These are phyloP conservation scores for Amphimallon solstitiale DNA, from an alignment of 2,888 invertebrate species.

Conservation along the genomic window DNA sequence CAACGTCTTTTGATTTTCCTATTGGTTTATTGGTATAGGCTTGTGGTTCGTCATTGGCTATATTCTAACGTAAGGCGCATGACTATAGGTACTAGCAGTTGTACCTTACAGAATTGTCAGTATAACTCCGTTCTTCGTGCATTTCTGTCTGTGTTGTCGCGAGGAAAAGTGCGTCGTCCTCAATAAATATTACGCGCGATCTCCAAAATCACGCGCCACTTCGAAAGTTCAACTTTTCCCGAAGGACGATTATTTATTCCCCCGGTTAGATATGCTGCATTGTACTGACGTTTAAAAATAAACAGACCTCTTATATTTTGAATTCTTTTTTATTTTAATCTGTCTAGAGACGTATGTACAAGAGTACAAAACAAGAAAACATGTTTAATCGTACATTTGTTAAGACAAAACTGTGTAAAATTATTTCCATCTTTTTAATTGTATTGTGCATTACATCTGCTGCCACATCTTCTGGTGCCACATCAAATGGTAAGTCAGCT, in stretches of 20 bases:
- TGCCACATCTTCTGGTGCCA: constrained; percentile 53
- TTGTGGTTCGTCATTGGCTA: constrained; percentile 60
- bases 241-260: neutral
- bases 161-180: constrained; percentile 26
- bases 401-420: constrained; percentile 30
- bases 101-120: constrained; percentile 55
- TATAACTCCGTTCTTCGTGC: constrained; percentile 53
- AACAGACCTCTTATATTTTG: neutral
- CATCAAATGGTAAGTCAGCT: constrained; percentile 55
- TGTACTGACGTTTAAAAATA: neutral
- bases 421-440: constrained; percentile 46
- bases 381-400: neutral
- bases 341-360: no score
- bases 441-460: constrained; percentile 49
- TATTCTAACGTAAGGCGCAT: constrained; percentile 57
- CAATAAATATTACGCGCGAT: constrained; percentile 38
- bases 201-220: constrained; percentile 52
- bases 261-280: constrained; percentile 1
- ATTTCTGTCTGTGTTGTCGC: constrained; percentile 47
- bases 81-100: constrained; percentile 56
- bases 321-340: neutral
- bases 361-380: neutral
- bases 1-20: constrained; percentile 62
- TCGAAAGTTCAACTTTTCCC: neutral
- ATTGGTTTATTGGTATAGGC: constrained; percentile 61